A percentile compares a stretch with the other conserved stretches of the same genome.
These are phyloP conservation scores for Xiphophorus hellerii DNA, from an alignment of 2,113 vertebrate species.

Conservation along the genomic window DNA sequence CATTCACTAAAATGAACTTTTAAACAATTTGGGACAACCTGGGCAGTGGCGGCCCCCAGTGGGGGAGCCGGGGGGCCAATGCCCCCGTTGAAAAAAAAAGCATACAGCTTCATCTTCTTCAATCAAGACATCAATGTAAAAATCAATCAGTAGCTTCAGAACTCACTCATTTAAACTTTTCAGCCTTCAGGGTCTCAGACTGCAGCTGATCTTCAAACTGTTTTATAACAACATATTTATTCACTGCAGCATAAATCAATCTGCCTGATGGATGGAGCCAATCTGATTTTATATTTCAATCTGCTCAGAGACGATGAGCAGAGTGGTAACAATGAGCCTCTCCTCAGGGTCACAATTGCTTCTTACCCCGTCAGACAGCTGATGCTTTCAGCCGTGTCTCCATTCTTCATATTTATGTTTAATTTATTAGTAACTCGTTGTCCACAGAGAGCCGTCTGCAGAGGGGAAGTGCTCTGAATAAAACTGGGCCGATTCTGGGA, in stretches of 20 bases:
- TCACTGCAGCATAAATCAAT: not conserved
- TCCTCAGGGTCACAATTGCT: slow-evolving; percentile 20
- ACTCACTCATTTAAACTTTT: too few relatives aligned
- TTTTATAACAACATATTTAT: not conserved
- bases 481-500: slow-evolving; percentile 34
- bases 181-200: not conserved
- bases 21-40: too few relatives aligned
- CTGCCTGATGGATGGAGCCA: not conserved
- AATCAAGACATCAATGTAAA: too few relatives aligned
- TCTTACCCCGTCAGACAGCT: slow-evolving; percentile 20
- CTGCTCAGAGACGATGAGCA: too few relatives aligned
- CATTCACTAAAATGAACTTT: too few relatives aligned
- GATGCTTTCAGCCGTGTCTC: slow-evolving; percentile 45
- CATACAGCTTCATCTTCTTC: too few relatives aligned
- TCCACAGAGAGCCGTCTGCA: slow-evolving; percentile 58
- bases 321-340: not conserved
- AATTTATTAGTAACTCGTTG: slow-evolving; percentile 61
- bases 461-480: slow-evolving; percentile 38
- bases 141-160: too few relatives aligned
- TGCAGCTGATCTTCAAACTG: not conserved
- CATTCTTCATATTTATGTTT: slow-evolving; percentile 63
- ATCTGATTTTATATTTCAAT: not conserved
- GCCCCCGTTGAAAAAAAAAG: too few relatives aligned
- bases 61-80: too few relatives aligned
- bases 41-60: too few relatives aligned